Conservation (phyloP, 2,888 invertebrate species). For the Pasiphila rectangulata region DNA sequence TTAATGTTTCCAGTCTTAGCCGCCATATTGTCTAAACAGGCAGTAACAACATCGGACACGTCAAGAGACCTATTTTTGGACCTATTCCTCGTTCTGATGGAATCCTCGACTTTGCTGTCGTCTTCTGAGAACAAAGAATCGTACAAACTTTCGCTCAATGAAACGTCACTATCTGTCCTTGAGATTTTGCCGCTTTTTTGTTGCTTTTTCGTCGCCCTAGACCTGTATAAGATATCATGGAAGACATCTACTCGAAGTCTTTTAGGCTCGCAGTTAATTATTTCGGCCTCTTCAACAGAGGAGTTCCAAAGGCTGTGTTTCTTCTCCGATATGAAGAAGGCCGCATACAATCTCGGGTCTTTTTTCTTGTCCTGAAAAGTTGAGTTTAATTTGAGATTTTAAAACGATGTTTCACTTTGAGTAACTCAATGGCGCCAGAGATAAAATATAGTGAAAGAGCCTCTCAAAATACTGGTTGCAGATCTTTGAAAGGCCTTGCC, state of each 20-base stretch:
- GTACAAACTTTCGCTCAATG: constrained; percentile 72
- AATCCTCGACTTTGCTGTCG: constrained; percentile 54
- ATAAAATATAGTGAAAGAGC: no score
- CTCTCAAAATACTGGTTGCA: no score
- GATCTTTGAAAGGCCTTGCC: no score
- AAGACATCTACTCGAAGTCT: constrained; percentile 80
- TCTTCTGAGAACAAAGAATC: constrained; percentile 72
- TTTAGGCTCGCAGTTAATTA: constrained; percentile 78
- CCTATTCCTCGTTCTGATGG: constrained; percentile 53
- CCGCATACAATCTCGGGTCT: constrained; percentile 74
- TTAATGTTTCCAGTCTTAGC: constrained; percentile 74
- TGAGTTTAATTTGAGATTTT: no score
- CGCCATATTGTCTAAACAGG: constrained; percentile 74
- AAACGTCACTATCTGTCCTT: constrained; percentile 68
- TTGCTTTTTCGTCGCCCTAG: constrained; percentile 45
- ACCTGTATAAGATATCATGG: constrained; percentile 56
- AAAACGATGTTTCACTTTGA: neutral
- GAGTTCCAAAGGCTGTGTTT: constrained; percentile 83
- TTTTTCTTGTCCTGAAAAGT: constrained; percentile 75
- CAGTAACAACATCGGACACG: constrained; percentile 72
- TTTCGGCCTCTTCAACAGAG: constrained; percentile 89
- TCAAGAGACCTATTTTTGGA: constrained; percentile 48
- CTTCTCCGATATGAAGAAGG: constrained; percentile 77
- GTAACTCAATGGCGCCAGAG: neutral
- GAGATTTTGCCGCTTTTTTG: constrained; percentile 56